Percentiles rank a stretch among this genome's conserved stretches.
Evolutionary conservation across 2,797 vertebrate species (phyloP).

Genomic region (Parauchenoglanis ngamensis): DNA sequence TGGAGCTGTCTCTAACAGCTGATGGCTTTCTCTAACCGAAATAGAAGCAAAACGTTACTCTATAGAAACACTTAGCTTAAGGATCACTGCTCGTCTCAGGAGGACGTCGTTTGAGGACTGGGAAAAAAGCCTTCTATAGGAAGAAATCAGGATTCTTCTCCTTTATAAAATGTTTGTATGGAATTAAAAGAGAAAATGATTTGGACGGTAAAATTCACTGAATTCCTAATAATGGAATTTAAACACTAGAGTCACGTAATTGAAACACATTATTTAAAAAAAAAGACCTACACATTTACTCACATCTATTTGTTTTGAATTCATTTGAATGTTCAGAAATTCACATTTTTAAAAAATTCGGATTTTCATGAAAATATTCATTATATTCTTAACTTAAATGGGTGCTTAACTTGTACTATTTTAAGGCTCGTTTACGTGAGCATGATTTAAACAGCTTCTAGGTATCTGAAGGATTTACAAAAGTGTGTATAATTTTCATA

Average conservation of each 20-base stretch:
- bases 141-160: not conserved
- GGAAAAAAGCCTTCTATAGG: not conserved
- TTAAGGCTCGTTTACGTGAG: not conserved
- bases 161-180: not conserved
- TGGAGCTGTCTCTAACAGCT: constrained; percentile 35
- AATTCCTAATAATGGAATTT: not conserved
- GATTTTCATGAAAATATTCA: no score
- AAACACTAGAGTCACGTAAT: not conserved
- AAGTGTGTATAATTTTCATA: not conserved
- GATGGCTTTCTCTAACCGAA: constrained; percentile 5
- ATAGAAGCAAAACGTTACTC: not conserved
- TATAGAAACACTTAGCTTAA: not conserved
- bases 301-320: not conserved
- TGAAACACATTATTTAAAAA: not conserved
- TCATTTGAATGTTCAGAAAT: not conserved
- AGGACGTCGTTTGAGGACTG: not conserved
- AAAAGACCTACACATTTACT: not conserved
- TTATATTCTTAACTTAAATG: not conserved
- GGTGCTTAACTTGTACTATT: not conserved
- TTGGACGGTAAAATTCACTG: not conserved
- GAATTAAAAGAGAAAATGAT: not conserved
- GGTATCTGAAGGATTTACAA: not conserved
- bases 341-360: not conserved
- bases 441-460: not conserved
- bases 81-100: no score